Conservation (phyloP, 2,797 vertebrate genomes). For the Rhinoraja longicauda region DNA sequence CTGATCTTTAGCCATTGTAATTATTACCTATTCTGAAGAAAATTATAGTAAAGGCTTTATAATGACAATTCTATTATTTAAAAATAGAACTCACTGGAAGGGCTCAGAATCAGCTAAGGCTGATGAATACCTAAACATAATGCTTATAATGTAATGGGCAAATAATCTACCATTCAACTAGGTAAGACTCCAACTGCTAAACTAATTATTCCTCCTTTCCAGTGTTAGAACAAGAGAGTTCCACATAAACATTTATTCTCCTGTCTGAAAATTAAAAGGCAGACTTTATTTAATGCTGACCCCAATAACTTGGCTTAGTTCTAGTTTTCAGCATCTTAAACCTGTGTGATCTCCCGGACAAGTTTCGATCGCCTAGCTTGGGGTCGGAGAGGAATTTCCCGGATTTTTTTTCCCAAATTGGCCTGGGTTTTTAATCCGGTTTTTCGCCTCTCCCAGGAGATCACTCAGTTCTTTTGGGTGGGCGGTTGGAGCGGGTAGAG, state of each 20-base stretch:
- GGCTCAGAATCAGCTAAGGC: constrained; percentile 7
- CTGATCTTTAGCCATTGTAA: background rate
- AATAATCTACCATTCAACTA: background rate
- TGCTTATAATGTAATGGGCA: background rate
- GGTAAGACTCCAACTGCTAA: background rate
- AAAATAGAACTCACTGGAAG: constrained; percentile 7
- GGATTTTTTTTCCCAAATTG: no score
- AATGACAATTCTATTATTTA: constrained; percentile 23
- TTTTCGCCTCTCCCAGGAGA: no score
- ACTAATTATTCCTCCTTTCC: background rate
- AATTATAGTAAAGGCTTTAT: constrained; percentile 18
- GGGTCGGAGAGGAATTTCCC: no score
- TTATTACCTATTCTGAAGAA: constrained; percentile 13
- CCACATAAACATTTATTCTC: background rate
- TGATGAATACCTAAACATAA: constrained; percentile 20
- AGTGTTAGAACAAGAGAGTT: background rate
- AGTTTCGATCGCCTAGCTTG: no score
- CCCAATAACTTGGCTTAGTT: constrained; percentile 2
- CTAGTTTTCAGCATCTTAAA: background rate
- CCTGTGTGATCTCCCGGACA: no score
- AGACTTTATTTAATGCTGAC: constrained; percentile 8
- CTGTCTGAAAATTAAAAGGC: background rate
- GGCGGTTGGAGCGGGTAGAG: no score
- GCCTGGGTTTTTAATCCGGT: no score
- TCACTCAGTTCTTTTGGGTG: no score